A percentile compares a stretch with the other conserved stretches of the same genome.
Conservation (phyloP, 2,888 invertebrate genomes). For the Caenorhabditis zanzibari region DNA sequence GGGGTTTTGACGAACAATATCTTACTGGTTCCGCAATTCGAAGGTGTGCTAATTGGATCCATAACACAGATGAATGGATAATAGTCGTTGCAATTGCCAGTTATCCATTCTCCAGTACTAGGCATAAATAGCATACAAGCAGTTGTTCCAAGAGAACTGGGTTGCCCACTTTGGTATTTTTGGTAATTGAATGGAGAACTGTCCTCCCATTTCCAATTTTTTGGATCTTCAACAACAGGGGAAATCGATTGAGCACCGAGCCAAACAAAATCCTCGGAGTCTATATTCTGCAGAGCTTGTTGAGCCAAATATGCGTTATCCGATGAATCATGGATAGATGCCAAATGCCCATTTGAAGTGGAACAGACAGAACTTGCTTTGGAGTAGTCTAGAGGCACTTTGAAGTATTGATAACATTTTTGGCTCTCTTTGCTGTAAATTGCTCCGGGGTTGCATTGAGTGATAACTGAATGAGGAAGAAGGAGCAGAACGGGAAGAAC, state of each 20-base stretch:
- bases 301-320: conserved; percentile 29
- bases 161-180: conserved; percentile 16
- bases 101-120: conserved; percentile 31
- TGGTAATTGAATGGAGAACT: conserved; percentile 11
- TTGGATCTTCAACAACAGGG: conserved; percentile 4
- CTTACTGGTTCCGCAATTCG: no score
- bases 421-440: not conserved
- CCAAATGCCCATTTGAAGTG: conserved; percentile 19
- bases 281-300: conserved; percentile 18
- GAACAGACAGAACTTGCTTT: conserved; percentile 34
- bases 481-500: not conserved
- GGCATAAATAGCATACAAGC: conserved; percentile 34
- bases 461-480: not conserved
- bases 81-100: conserved; percentile 20
- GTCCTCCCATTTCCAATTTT: conserved; percentile 19
- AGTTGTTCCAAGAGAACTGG: conserved; percentile 3
- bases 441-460: not conserved
- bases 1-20: conserved; percentile 5
- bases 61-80: conserved; percentile 42
- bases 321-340: conserved; percentile 27
- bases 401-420: conserved; percentile 40
- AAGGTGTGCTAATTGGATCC: not conserved
- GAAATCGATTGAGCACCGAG: conserved; percentile 33
- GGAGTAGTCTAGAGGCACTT: not conserved
- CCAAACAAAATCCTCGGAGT: conserved; percentile 34